Evolutionary conservation across 2,888 invertebrate genomes (phyloP), one percentile per base, ranked within the genome.

Genomic region (Drosophila setosimentum): DNA sequence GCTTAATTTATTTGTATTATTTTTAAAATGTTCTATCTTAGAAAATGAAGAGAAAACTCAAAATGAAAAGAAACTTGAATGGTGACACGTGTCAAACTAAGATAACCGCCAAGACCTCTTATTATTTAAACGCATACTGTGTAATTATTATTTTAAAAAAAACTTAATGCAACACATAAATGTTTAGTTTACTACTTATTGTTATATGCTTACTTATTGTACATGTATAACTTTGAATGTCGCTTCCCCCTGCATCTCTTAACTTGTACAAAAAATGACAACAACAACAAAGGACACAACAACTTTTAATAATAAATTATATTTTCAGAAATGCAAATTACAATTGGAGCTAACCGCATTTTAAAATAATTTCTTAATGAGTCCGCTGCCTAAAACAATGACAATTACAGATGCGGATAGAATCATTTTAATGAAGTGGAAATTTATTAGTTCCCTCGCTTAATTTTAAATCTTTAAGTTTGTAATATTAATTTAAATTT

Each of bases 41-140:
- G 18, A 51, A 11, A 48, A 24, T 16, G 42, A n/a, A 16, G n/a
- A 24, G 16, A 24, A 16, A 24, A 54, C 57, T 51, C 33, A 61
- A 51, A 33, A 49, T 59, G 11, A 37, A 13, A 6, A 13, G 53
- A 11, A 53, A 29, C 37, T 37, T 37, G 1, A 1, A 35, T 45
- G 57, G 51, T 54, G 68, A 79, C 61, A 73, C 63, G 37, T 72
- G 68, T 73, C 65, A 65, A 68, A 74, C 37, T 71, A 76, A 78
- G 70, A 77, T 68, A 89, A 87, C 86, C 86, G 74, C 68, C 66
- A 83, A 78, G 74, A 87, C 90, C 90, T 86, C 86, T 81, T 72
- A 82, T 87, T 73, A 75, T 68, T 78, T 86, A 76, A 83, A 75
- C 53, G 63, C 67, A 63, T 73, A 78, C 73, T 74, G 74, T 77